Base-by-base conservation (phyloP, 2,888 invertebrate species). In the Drosophila kuntzei region DNA sequence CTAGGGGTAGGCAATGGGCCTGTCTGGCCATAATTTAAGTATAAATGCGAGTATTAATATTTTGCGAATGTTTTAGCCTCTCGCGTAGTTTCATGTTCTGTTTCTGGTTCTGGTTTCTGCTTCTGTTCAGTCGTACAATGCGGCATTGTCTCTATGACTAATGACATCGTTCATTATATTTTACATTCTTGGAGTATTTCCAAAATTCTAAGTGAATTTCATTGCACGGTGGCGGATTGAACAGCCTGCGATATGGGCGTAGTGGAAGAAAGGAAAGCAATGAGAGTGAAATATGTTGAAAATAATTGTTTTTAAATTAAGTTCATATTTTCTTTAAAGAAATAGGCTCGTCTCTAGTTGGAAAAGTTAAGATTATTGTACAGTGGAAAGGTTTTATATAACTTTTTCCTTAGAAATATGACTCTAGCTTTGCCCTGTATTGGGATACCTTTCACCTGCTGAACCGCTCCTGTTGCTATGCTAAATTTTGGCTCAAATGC, bases 131-230 rank as follows among this genome's bases (percentile, higher is more conserved):
- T 16, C 49, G 53, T 53, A 64, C 72, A 79, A 64, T 69, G 80
- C 75, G 70, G 67, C 74, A 80, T 89, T 81, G 89, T 87, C 76
- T 71, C 89, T 89, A 91, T 90, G 91, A 91, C 90, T 90, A 91
- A 90, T 90, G 91, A 90, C 87, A 81, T 91, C 90, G 90, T 90
- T 90, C 91, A 91, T 90, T 90, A 91, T 90, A 90, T 82, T 89
- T 82, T 72, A 76, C 78, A 89, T 89, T 89, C 81, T 87, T 89
- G 87, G 89, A 87, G 87, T 65, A 83, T 71, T 76, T 87, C 89
- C 89, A 87, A 87, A 89, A 74, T 62, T 53, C 34, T 63, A 49
- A 68, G 53, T 16, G 64, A 71, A 71, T 69, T 70, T 50, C 25
- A 49, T 1, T 14, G 8, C 5, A 46, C 77, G 22, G 76, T 68